These are phyloP conservation scores for Chymomyza caudatula DNA, from an alignment of 2,888 invertebrate species.

Conservation along the genomic window DNA sequence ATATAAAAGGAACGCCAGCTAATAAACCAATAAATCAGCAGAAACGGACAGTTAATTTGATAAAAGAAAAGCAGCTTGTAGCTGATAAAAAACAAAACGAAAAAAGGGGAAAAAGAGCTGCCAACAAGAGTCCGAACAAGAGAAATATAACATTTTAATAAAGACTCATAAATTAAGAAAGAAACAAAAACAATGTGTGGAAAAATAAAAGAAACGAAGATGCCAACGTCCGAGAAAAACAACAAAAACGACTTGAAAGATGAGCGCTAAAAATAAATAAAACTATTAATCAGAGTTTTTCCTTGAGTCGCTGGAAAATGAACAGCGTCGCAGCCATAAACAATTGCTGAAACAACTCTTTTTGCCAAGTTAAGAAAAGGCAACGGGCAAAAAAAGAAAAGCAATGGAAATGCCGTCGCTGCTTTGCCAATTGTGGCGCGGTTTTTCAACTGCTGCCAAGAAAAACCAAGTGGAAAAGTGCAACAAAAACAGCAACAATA, in stretches of 20 bases:
- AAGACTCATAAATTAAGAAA: conserved; percentile 62
- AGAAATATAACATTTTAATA: conserved; percentile 70
- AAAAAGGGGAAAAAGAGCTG: conserved; percentile 19
- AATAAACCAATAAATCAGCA: conserved; percentile 62
- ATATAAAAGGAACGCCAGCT: conserved; percentile 20
- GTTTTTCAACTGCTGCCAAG: conserved; percentile 69
- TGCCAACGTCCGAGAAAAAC: conserved; percentile 28
- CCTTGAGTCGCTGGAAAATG: conserved; percentile 52
- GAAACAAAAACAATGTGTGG: conserved; percentile 31
- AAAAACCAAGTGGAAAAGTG: conserved; percentile 60
- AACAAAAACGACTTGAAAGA: conserved; percentile 53
- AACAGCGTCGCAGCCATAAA: conserved; percentile 63
- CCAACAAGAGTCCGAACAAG: conserved; percentile 19
- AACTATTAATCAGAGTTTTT: conserved; percentile 71
- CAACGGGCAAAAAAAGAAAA: conserved; percentile 7
- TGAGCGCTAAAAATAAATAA: conserved; percentile 75
- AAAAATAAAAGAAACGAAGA: conserved; percentile 19
- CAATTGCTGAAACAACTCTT: conserved; percentile 71
- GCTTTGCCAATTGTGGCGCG: conserved; percentile 69
- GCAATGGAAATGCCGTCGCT: conserved; percentile 34
- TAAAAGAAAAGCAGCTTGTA: conserved; percentile 46
- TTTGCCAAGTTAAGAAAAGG: conserved; percentile 61
- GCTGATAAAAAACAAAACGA: conserved; percentile 52
- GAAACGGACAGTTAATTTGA: conserved; percentile 60
- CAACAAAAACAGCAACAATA: conserved; percentile 39